A percentile compares a stretch with the other conserved stretches of the same genome.
Conservation (phyloP, 2,888 invertebrate genomes). For the Synergus umbraculus region DNA sequence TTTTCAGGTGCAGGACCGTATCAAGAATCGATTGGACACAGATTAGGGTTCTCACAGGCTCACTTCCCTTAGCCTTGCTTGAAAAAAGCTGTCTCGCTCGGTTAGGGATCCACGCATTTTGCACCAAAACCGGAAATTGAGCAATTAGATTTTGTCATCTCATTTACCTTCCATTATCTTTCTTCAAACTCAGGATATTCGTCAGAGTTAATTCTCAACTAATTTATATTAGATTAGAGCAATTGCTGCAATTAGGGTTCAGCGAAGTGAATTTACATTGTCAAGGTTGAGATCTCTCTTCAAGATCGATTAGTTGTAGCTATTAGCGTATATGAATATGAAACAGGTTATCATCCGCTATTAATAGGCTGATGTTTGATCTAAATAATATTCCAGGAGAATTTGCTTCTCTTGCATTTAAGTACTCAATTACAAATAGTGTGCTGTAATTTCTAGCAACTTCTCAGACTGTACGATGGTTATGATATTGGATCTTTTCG, state of each 20-base stretch:
- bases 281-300: too few relatives aligned
- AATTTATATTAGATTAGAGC: neutral
- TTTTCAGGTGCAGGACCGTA: conserved; percentile 37
- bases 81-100: neutral
- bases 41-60: conserved; percentile 19
- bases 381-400: too few relatives aligned
- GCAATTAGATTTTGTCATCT: neutral
- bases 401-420: too few relatives aligned
- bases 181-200: neutral
- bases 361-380: too few relatives aligned
- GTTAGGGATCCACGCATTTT: neutral
- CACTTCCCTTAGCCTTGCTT: neutral
- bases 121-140: neutral
- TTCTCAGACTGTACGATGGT: too few relatives aligned
- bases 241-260: neutral
- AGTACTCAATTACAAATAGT: too few relatives aligned
- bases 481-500: too few relatives aligned
- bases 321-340: too few relatives aligned
- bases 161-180: neutral
- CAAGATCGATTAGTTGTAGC: too few relatives aligned
- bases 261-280: too few relatives aligned
- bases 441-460: too few relatives aligned
- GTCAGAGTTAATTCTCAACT: neutral
- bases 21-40: conserved; percentile 34
- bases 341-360: too few relatives aligned